Evolutionary conservation across 2,113 vertebrate genomes (phyloP).

Genomic region (Acrocephalus arundinaceus): DNA sequence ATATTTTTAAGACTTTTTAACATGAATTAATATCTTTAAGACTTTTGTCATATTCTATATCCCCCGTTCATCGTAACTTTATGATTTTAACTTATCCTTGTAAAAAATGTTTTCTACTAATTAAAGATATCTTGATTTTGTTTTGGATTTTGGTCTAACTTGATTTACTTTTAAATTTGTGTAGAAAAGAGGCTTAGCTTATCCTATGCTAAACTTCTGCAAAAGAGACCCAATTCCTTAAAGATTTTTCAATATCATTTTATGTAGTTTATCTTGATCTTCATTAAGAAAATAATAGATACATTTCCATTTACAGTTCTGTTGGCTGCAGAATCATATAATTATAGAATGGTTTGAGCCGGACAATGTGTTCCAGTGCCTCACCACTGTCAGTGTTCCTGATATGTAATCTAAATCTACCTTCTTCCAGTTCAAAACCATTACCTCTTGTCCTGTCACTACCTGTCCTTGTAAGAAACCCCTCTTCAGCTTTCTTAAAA

Average conservation of each 20-base stretch:
- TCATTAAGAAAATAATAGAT: neutral
- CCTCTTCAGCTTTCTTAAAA: neutral
- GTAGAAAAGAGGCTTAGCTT: neutral
- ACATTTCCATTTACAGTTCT: neutral
- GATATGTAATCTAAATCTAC: accelerated
- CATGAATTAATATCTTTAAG: neutral
- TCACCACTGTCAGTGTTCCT: neutral
- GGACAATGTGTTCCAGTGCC: neutral
- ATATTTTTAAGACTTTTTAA: neutral
- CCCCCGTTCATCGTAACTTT: neutral
- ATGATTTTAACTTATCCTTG: neutral
- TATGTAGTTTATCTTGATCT: neutral
- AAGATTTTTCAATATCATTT: neutral
- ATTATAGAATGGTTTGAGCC: neutral
- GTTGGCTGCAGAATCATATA: neutral
- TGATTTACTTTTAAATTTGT: neutral
- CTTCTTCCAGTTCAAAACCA: neutral
- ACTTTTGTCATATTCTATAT: neutral
- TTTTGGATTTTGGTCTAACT: neutral
- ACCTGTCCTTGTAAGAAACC: neutral
- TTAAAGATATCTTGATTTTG: neutral
- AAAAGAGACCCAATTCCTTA: neutral
- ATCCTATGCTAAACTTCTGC: neutral
- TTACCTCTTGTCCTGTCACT: neutral
- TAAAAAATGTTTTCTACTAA: neutral